Base-by-base conservation (phyloP, 2,113 vertebrate species). In the Ammodytes marinus region DNA sequence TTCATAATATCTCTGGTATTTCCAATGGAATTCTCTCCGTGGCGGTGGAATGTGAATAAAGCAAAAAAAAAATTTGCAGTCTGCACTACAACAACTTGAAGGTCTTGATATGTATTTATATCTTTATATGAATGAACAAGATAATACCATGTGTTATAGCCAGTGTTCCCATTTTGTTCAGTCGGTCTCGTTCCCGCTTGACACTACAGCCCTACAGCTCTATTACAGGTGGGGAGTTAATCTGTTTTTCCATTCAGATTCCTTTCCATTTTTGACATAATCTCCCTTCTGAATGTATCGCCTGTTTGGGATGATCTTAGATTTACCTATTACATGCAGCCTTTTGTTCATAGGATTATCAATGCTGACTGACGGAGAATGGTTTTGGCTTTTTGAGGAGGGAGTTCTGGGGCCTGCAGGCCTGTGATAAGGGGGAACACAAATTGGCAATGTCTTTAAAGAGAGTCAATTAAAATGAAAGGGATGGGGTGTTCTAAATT, bases 401-500 rank as follows among this genome's bases (percentile, higher is more conserved):
- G 49, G 69, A 66, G 55, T 79, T 69, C 47, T 54, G 35, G 1
- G 45, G 77, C 77, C 84, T 89, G 79, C 64, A 60, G 75, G 66
- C 50, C 59, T 73, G 59, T 64, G 82, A 90, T 87, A 92, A 89
- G 82, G 64, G 67, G 69, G n/a, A 80, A 42, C 74, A 64, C 55
- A 69, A 89, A 92, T 79, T 86, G 82, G 78, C 69, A 69, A 27
- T 52, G 86, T 87, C 74, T 82, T 89, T 81, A 77, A 69, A 82
- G 54, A 84, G 55, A 90, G 69, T 86, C 69, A 83, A 82, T 88
- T 90, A 77, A 73, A 85, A 82, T 77, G 14, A 80, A 84, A 92
- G 49, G 43, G 61, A 69, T 75, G 69, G 78, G 58, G n/a, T 76
- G 65, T 81, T 77, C 84, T 84, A 74, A 81, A 70, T 77, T 17